Conservation (phyloP, 1,140 invertebrate species). For the Drosophila nikananu region DNA sequence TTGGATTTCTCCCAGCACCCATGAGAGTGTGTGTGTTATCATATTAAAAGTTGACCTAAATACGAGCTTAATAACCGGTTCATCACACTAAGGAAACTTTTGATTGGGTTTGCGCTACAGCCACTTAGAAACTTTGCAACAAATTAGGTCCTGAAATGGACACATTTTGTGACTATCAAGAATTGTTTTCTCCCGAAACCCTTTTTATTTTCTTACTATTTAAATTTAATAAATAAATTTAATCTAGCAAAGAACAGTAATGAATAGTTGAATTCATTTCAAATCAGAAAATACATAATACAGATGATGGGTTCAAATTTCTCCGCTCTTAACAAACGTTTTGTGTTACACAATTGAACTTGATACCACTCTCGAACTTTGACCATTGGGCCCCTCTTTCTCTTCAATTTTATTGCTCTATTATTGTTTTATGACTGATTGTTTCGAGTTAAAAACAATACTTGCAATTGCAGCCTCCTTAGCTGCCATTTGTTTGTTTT, state of each 20-base stretch:
- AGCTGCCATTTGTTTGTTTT: conserved; percentile 12
- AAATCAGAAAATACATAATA: not conserved
- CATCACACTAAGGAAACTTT: conserved; percentile 17
- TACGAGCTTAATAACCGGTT: conserved; percentile 72
- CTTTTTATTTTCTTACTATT: too few relatives aligned
- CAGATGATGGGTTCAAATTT: not conserved
- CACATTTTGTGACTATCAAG: not conserved
- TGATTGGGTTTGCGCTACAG: not conserved
- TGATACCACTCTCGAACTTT: conserved; percentile 1
- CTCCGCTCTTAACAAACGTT: not conserved
- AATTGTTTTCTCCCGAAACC: too few relatives aligned
- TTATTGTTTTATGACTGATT: not conserved
- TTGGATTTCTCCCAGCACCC: conserved; percentile 26
- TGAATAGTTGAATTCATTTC: not conserved
- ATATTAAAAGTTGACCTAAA: conserved; percentile 76
- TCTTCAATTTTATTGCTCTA: not conserved
- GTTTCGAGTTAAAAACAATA: conserved; percentile 4
- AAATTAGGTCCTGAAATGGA: conserved; percentile 23
- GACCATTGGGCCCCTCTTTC: not conserved
- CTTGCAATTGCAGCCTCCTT: not conserved
- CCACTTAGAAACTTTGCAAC: conserved; percentile 35
- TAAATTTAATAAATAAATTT: not conserved
- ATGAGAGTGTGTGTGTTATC: conserved; percentile 57
- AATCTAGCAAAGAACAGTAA: not conserved
- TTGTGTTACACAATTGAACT: conserved; percentile 14